Evolutionary conservation across 2,113 vertebrate genomes (phyloP).

Genomic region (Natator depressus): DNA sequence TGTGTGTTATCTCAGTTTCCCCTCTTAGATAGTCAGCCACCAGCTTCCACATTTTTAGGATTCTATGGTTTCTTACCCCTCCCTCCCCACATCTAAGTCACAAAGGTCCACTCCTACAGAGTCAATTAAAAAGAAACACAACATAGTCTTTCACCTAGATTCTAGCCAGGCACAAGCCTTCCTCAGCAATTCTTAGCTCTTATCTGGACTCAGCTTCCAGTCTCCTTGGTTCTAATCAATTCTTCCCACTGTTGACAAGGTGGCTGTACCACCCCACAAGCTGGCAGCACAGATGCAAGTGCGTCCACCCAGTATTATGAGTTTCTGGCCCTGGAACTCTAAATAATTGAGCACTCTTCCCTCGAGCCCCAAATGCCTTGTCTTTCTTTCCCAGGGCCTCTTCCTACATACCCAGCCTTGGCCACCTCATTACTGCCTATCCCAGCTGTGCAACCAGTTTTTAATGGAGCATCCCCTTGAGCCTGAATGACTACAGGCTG

Average conservation of each 20-base stretch:
- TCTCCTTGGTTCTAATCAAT: not conserved
- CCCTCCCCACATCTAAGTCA: not conserved
- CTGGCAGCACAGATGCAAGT: not conserved
- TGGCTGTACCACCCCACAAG: not conserved
- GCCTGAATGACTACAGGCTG: not conserved
- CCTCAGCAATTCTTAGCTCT: not conserved
- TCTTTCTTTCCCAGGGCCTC: not conserved
- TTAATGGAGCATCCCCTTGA: not conserved
- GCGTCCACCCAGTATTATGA: not conserved
- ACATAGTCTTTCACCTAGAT: not conserved
- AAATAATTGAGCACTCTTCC: not conserved
- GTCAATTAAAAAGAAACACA: not conserved
- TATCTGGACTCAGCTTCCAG: not conserved
- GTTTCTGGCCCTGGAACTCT: not conserved
- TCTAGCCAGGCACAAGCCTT: not conserved
- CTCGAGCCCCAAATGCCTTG: not conserved
- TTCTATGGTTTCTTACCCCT: not conserved
- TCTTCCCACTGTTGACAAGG: not conserved
- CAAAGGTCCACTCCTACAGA: not conserved
- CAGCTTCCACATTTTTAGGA: not conserved
- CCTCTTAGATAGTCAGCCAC: not conserved
- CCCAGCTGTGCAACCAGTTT: not conserved
- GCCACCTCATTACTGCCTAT: not conserved
- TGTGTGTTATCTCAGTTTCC: not conserved
- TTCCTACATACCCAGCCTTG: not conserved